Conservation (phyloP, 2,113 vertebrate species). For the Myiopsitta monachus region DNA sequence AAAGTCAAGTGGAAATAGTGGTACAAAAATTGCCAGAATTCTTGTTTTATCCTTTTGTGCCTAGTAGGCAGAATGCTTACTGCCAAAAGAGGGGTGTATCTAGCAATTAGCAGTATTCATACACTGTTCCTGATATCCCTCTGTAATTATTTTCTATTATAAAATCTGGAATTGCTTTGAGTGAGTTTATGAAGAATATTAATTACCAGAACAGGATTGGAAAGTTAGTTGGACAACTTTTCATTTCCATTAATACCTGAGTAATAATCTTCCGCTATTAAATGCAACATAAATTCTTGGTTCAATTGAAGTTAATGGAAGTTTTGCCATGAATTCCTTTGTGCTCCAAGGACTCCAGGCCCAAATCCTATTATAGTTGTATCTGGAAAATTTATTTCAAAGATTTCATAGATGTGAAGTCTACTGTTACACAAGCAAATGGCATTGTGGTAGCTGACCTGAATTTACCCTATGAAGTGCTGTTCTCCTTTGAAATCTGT, state of each 20-base stretch:
- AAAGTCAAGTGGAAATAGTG: neutral
- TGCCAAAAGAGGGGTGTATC: neutral
- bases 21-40: neutral
- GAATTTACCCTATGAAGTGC: conserved; percentile 51
- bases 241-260: neutral
- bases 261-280: neutral
- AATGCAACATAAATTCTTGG: neutral
- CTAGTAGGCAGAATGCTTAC: neutral
- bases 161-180: neutral
- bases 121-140: neutral
- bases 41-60: neutral
- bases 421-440: conserved; percentile 47
- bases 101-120: neutral
- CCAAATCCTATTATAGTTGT: neutral
- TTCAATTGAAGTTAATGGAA: neutral
- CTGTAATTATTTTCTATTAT: neutral
- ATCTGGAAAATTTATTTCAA: conserved; percentile 39
- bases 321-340: neutral
- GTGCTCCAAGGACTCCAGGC: neutral
- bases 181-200: neutral
- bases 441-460: conserved; percentile 16
- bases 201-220: neutral
- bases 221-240: neutral
- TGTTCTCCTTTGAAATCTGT: conserved; percentile 36
- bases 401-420: conserved; percentile 32